These are phyloP conservation scores for Orycteropus afer DNA, from an alignment of 2,113 vertebrate species.

Conservation along the genomic window DNA sequence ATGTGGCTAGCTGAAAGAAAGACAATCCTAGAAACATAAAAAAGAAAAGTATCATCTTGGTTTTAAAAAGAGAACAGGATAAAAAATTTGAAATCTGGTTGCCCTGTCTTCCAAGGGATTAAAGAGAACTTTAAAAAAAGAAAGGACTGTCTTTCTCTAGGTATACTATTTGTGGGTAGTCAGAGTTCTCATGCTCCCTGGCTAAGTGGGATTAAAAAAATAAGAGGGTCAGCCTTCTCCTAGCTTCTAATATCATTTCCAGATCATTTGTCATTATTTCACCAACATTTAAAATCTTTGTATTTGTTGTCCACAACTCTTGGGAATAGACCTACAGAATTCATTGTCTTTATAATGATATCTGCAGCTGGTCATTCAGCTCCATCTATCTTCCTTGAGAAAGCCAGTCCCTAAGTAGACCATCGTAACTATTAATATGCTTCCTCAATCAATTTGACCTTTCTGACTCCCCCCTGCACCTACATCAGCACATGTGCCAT, in stretches of 20 bases:
- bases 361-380: neutral
- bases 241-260: neutral
- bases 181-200: neutral
- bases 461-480: too few relatives aligned
- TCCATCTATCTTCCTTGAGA: neutral
- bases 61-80: neutral
- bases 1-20: neutral
- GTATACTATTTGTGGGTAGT: neutral
- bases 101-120: neutral
- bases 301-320: neutral
- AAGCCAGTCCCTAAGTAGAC: neutral
- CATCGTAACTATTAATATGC: neutral
- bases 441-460: neutral
- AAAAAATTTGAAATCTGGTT: neutral
- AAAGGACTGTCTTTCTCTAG: neutral
- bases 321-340: neutral
- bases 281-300: neutral
- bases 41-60: neutral
- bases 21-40: neutral
- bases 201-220: neutral
- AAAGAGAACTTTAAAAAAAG: neutral
- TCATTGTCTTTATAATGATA: neutral
- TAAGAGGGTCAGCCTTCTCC: neutral
- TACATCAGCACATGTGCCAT: neutral
- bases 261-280: neutral